These are phyloP conservation scores for Drosophila athabasca DNA, from an alignment of 1,140 invertebrate genomes.

Conservation along the genomic window DNA sequence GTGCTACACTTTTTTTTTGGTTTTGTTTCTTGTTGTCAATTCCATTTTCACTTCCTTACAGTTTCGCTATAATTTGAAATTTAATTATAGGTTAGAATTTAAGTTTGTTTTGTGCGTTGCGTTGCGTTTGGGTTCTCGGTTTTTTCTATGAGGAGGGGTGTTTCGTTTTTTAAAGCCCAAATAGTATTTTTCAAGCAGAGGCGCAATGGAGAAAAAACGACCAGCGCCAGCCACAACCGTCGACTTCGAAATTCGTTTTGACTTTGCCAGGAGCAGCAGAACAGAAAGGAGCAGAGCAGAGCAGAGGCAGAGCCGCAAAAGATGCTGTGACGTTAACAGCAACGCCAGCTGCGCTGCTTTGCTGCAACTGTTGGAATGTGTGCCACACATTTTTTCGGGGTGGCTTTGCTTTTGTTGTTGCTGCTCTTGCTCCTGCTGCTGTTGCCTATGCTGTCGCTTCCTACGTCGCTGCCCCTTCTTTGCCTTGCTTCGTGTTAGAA, in stretches of 20 bases:
- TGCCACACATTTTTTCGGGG: slow-evolving; percentile 66
- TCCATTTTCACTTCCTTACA: not conserved
- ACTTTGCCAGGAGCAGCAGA: slow-evolving; percentile 60
- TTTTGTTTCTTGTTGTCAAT: not conserved
- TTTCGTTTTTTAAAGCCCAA: slow-evolving; percentile 54
- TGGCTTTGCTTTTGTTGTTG: slow-evolving; percentile 64
- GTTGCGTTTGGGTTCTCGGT: slow-evolving; percentile 4
- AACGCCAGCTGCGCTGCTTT: slow-evolving; percentile 30
- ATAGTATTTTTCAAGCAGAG: slow-evolving; percentile 53
- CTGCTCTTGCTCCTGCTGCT: slow-evolving; percentile 10
- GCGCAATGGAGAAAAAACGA: slow-evolving; percentile 50
- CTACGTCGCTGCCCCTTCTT: slow-evolving; percentile 2
- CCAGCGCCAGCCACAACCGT: slow-evolving; percentile 74
- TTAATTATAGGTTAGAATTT: slow-evolving; percentile 21
- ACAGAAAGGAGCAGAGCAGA: slow-evolving; percentile 19
- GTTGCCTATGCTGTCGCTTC: slow-evolving; percentile 14
- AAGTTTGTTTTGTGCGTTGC: slow-evolving; percentile 1
- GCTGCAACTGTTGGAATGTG: slow-evolving; percentile 80
- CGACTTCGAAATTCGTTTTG: slow-evolving; percentile 82
- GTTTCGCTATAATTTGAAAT: slow-evolving; percentile 1
- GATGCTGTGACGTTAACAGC: slow-evolving; percentile 50
- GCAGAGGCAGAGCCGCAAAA: slow-evolving; percentile 12
- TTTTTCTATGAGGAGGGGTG: slow-evolving; percentile 10
- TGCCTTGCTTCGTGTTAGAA: slow-evolving; percentile 38
- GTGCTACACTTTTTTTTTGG: slow-evolving; percentile 35